Evolutionary conservation across 2,888 invertebrate genomes (phyloP).

Genomic region (Orthonychiurus folsomi): DNA sequence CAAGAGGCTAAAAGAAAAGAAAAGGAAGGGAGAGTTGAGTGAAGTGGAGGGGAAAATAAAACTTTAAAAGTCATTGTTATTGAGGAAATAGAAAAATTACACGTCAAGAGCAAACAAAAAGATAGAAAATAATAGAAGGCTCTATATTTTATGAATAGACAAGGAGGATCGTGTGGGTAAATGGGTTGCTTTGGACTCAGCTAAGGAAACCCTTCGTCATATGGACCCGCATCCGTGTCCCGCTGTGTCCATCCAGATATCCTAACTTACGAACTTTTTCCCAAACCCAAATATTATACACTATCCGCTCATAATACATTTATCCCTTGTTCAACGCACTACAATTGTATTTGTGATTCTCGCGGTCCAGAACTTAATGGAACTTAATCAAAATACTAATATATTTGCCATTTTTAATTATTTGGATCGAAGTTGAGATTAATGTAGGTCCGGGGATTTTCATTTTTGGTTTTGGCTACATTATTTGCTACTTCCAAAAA

Average conservation of each 20-base stretch:
- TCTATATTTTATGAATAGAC: conserved; percentile 27
- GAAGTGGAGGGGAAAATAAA: conserved; percentile 13
- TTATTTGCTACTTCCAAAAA: too few species aligned
- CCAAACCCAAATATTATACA: conserved; percentile 19
- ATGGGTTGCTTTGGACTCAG: background rate
- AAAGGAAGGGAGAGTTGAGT: conserved; percentile 3
- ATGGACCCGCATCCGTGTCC: conserved; percentile 16
- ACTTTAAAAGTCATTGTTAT: conserved; percentile 37
- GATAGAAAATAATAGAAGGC: conserved; percentile 28
- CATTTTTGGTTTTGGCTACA: too few species aligned
- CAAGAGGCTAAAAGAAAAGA: conserved; percentile 20
- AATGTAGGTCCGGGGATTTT: too few species aligned
- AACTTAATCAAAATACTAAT: too few species aligned
- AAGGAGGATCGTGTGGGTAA: background rate
- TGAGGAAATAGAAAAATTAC: conserved; percentile 37
- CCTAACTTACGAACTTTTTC: conserved; percentile 27
- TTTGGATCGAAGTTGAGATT: too few species aligned
- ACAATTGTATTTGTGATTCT: too few species aligned
- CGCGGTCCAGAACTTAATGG: too few species aligned
- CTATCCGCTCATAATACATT: conserved; percentile 36
- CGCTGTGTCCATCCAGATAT: conserved; percentile 34
- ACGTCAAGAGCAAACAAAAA: conserved; percentile 36
- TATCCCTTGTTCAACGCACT: conserved; percentile 5
- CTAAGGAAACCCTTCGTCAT: background rate
- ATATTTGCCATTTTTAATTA: too few species aligned